Percentiles rank a stretch among this genome's conserved stretches.
These are phyloP conservation scores for Yponomeuta cagnagella DNA, from an alignment of 2,888 invertebrate genomes.

Conservation along the genomic window DNA sequence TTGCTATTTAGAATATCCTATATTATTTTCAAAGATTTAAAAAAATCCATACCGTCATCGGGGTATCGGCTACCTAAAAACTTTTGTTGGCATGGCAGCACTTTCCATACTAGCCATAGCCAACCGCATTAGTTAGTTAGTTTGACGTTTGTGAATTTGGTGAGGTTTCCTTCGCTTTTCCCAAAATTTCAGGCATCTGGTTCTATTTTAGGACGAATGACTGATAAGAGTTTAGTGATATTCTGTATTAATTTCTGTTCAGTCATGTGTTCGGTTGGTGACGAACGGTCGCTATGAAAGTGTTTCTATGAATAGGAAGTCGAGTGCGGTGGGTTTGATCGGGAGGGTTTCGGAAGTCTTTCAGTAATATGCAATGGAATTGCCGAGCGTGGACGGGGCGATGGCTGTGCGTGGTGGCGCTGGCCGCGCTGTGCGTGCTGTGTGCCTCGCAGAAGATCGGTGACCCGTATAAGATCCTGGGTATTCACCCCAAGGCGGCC, in stretches of 20 bases:
- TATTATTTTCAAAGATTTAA: no score
- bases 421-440: conserved; percentile 38
- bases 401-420: conserved; percentile 49
- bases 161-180: conserved; percentile 54
- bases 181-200: conserved; percentile 51
- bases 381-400: conserved; percentile 51
- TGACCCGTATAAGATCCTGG: conserved; percentile 91
- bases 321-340: conserved; percentile 35
- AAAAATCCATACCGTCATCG: no score
- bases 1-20: no score
- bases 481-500: conserved; percentile 84
- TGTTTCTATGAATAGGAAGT: conserved; percentile 39
- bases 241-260: conserved; percentile 37
- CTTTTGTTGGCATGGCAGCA: no score
- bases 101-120: no score
- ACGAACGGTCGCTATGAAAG: conserved; percentile 37
- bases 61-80: no score
- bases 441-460: conserved; percentile 68
- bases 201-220: conserved; percentile 72
- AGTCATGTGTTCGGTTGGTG: conserved; percentile 40
- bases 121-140: not conserved
- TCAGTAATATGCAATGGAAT: conserved; percentile 68
- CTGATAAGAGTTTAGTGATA: conserved; percentile 54
- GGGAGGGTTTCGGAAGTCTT: conserved; percentile 32
- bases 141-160: conserved; percentile 52